Conservation (phyloP, 2,888 invertebrate genomes). For the Acronicta aceris region DNA sequence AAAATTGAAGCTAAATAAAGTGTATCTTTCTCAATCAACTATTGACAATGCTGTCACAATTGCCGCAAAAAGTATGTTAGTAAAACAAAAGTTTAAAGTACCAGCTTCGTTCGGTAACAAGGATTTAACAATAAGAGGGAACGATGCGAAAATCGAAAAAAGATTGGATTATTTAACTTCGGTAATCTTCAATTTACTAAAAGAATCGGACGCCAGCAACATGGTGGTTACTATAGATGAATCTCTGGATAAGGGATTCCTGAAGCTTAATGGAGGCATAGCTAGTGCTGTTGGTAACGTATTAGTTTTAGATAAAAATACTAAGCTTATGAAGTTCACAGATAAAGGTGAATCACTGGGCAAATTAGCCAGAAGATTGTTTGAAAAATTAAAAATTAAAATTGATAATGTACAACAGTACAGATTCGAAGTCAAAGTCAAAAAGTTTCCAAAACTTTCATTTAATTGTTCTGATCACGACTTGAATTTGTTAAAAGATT, state of each 20-base stretch:
- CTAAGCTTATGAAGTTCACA: conserved; percentile 17
- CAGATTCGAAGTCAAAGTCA: conserved; percentile 3
- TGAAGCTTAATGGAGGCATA: conserved; percentile 23
- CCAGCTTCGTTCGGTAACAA: conserved; percentile 42
- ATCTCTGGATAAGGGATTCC: conserved; percentile 3
- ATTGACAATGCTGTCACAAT: conserved; percentile 26
- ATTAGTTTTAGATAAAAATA: conserved; percentile 14
- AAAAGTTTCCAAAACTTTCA: conserved; percentile 14
- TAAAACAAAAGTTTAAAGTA: conserved; percentile 17
- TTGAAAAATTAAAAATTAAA: background rate
- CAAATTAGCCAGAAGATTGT: background rate
- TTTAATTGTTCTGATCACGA: conserved; percentile 12
- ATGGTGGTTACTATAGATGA: conserved; percentile 24
- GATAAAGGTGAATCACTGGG: background rate
- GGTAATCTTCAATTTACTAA: background rate
- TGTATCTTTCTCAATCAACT: conserved; percentile 14
- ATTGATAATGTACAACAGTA: conserved; percentile 13
- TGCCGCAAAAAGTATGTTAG: conserved; percentile 19
- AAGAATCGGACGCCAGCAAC: background rate
- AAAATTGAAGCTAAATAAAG: conserved; percentile 5
- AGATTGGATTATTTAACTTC: background rate
- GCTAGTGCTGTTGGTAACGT: conserved; percentile 27
- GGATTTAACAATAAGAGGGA: conserved; percentile 34
- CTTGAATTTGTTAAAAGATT: conserved; percentile 9
- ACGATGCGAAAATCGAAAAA: conserved; percentile 8